Evolutionary conservation across 2,797 vertebrate genomes (phyloP).

Genomic region (Microtus agrestis): DNA sequence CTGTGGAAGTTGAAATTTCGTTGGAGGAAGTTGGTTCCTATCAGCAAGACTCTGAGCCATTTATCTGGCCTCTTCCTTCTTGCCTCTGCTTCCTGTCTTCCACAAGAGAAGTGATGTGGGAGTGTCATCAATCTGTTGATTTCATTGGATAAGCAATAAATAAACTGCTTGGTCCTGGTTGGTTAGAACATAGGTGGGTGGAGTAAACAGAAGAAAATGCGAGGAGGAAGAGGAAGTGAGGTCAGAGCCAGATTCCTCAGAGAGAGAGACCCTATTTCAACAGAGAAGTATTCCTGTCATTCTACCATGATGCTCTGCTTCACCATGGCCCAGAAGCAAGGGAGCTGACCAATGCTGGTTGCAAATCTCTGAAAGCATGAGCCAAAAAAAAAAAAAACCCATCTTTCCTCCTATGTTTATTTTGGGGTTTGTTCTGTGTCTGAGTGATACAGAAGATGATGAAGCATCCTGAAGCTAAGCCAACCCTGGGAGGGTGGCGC

Average conservation of each 20-base stretch:
- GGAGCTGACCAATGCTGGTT: not conserved
- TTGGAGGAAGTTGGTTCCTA: not conserved
- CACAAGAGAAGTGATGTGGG: not conserved
- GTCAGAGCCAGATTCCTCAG: no score
- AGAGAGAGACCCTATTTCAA: no score
- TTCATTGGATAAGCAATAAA: no score
- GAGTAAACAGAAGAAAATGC: no score
- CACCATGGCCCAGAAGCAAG: not conserved
- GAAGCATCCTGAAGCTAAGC: not conserved
- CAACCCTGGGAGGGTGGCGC: no score
- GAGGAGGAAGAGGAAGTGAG: no score
- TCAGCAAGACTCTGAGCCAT: not conserved
- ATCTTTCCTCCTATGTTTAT: not conserved
- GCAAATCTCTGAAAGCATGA: not conserved
- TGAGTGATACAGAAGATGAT: not conserved
- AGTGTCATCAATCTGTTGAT: no score
- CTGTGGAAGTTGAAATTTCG: not conserved
- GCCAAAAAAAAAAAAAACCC: not conserved
- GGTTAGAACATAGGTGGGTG: no score
- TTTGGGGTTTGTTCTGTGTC: not conserved
- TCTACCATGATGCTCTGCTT: not conserved
- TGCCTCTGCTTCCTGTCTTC: not conserved
- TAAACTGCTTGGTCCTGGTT: no score
- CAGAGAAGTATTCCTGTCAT: not conserved
- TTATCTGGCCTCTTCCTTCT: not conserved